Percentiles rank a stretch among this genome's conserved stretches.
These are phyloP conservation scores for Neogale vison DNA, from an alignment of 2,113 vertebrate species.

Conservation along the genomic window DNA sequence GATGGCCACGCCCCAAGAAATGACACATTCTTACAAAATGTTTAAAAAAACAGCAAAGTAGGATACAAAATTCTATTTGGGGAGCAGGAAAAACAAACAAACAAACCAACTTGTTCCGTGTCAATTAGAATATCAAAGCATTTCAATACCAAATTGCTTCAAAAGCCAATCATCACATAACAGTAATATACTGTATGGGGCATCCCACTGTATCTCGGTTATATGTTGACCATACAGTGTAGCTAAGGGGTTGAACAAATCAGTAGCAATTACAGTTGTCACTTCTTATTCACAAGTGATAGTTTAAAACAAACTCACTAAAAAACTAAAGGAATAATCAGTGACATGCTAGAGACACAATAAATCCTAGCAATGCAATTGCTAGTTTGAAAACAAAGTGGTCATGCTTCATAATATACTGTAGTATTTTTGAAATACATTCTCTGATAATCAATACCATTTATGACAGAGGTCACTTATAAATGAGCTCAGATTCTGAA, in stretches of 20 bases:
- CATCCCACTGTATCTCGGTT: slow-evolving; percentile 53
- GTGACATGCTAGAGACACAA: slow-evolving; percentile 77
- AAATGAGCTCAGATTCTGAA: slow-evolving; percentile 76
- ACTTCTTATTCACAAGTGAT: slow-evolving; percentile 53
- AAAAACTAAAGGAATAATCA: slow-evolving; percentile 72
- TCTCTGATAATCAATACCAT: slow-evolving; percentile 76
- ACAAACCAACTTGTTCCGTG: slow-evolving; percentile 40
- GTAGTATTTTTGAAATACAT: slow-evolving; percentile 75
- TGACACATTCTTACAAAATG: slow-evolving; percentile 73
- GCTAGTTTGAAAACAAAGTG: slow-evolving; percentile 66
- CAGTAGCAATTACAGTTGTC: slow-evolving; percentile 28
- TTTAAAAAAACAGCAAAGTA: slow-evolving; percentile 71
- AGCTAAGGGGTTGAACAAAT: slow-evolving; percentile 61
- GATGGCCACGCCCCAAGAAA: slow-evolving; percentile 58
- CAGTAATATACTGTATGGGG: slow-evolving; percentile 78
- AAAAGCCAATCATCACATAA: slow-evolving; percentile 68
- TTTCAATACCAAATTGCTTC: slow-evolving; percentile 71
- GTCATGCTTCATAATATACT: slow-evolving; percentile 76
- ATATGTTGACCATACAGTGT: not conserved
- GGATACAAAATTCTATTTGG: slow-evolving; percentile 68
- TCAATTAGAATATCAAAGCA: slow-evolving; percentile 66
- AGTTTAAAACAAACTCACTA: slow-evolving; percentile 69
- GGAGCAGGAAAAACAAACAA: not conserved
- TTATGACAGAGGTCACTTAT: slow-evolving; percentile 78
- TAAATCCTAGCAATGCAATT: slow-evolving; percentile 20